Conservation (phyloP, 2,797 vertebrate genomes). For the Tenualosa ilisha region DNA sequence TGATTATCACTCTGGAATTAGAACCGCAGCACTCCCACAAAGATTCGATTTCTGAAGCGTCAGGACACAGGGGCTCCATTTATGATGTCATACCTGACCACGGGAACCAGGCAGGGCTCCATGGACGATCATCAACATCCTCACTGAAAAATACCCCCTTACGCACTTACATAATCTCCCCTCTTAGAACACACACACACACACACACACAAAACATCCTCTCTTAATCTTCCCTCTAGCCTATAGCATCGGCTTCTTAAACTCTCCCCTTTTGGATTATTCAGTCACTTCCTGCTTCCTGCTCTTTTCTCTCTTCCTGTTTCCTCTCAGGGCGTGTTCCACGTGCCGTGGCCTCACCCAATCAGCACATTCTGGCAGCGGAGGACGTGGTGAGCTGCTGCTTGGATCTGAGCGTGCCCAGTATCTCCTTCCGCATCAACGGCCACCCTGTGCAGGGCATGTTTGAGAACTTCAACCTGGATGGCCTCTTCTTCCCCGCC, state of each 20-base stretch:
- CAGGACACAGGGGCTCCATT: background rate
- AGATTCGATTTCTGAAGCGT: background rate
- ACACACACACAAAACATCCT: too few relatives aligned
- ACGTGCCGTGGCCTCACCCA: constrained; percentile 78
- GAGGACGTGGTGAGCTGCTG: constrained; percentile 94
- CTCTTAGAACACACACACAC: too few relatives aligned
- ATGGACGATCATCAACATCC: too few relatives aligned
- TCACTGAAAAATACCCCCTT: too few relatives aligned
- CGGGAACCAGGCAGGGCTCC: background rate
- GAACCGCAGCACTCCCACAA: background rate
- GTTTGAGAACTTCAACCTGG: constrained; percentile 69
- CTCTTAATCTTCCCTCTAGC: too few relatives aligned
- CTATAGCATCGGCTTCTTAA: too few relatives aligned
- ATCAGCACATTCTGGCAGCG: constrained; percentile 78
- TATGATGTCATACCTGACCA: background rate
- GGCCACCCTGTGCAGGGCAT: constrained; percentile 88
- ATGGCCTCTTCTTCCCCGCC: constrained; percentile 89
- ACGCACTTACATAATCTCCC: too few relatives aligned
- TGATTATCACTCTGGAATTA: background rate
- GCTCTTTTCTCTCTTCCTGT: constrained; percentile 23
- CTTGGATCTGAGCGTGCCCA: constrained; percentile 88
- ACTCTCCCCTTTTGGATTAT: too few relatives aligned
- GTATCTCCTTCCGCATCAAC: constrained; percentile 92
- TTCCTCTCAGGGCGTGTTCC: constrained; percentile 80
- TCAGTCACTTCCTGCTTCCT: constrained; percentile 14